Evolutionary conservation across 2,113 vertebrate genomes (phyloP), one percentile per base, ranked within the genome.

Genomic region (Lasiurus cinereus): DNA sequence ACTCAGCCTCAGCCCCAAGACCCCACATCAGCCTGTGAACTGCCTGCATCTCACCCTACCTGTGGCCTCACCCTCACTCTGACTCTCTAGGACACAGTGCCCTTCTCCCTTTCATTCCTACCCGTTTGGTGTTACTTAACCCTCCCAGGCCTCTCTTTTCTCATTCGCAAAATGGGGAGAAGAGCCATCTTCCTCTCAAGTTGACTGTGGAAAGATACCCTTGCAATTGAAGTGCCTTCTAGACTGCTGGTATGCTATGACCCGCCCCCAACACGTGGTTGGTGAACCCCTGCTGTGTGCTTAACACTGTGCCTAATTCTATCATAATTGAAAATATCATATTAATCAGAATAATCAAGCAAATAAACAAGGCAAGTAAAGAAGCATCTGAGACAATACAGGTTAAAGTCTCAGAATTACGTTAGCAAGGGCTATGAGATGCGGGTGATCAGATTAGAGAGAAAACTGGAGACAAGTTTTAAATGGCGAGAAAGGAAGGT

Each of bases 291-390:
- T 24, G 29, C 29, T 7, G 0, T 62, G n/a, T 2, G n/a, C 69
- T n/a, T 6, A 8, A n/a, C 73, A 56, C 74, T 1, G 0, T n/a
- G 1, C 5, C 31, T 43, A 46, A 73, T 21, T 33, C 39, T 27
- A 19, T 46, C 19, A 27, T 13, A 64, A 29, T 24, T 39, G 56
- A 64, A 83, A 43, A 59, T 4, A 33, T 31, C 21, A 95, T 78
- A 90, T 66, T 50, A 39, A 16, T 43, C 67, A 52, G 54, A 94
- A 73, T 50, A 73, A 91, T 33, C 70, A 94, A 73, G n/a, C 78
- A 92, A 90, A 77, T 22, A 39, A 1, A n/a, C 15, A 31, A 5
- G 70, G 56, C 72, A 72, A 67, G 33, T 46, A 74, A 73, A 54
- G 22, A 74, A 69, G 9, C 36, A 79, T 59, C 27, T 50, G 19